Percentiles rank a stretch among this genome's conserved stretches.
phyloP scores from a whole-genome alignment of 1,140 invertebrate genomes.

The Drosophila grimshawi region DNA sequence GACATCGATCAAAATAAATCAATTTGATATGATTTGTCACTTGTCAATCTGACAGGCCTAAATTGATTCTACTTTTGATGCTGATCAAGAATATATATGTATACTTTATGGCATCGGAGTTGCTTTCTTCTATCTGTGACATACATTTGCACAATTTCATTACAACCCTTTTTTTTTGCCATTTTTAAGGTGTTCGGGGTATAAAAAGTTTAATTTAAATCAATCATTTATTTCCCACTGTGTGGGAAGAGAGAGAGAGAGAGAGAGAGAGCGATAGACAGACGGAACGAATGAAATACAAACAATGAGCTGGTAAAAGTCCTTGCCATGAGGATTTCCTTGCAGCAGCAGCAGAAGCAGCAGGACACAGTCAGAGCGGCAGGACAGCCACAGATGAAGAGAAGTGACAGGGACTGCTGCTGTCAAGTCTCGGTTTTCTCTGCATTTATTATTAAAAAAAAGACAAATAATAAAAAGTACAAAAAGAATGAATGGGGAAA shows the following conservation, averaged over 20 bases:
- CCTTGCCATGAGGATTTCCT: constrained; percentile 21
- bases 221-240: background rate
- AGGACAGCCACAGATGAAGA: background rate
- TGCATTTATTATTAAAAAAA: constrained; percentile 66
- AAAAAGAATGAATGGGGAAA: background rate
- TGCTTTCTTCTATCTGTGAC: no score
- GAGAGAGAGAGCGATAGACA: background rate
- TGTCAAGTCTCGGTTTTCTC: constrained; percentile 20
- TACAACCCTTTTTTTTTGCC: no score
- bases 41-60: no score
- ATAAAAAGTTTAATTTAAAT: no score
- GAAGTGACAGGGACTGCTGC: background rate
- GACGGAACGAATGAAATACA: constrained; percentile 54
- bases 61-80: no score
- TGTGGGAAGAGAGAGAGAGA: background rate
- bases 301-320: constrained; percentile 50
- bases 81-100: no score
- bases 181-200: no score
- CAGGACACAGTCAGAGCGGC: constrained; percentile 12
- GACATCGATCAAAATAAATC: no score
- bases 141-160: no score
- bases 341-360: background rate
- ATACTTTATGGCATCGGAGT: no score
- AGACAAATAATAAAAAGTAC: background rate
- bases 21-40: no score